These are phyloP conservation scores for Platalea minor DNA, from an alignment of 2,797 vertebrate genomes.

Conservation along the genomic window DNA sequence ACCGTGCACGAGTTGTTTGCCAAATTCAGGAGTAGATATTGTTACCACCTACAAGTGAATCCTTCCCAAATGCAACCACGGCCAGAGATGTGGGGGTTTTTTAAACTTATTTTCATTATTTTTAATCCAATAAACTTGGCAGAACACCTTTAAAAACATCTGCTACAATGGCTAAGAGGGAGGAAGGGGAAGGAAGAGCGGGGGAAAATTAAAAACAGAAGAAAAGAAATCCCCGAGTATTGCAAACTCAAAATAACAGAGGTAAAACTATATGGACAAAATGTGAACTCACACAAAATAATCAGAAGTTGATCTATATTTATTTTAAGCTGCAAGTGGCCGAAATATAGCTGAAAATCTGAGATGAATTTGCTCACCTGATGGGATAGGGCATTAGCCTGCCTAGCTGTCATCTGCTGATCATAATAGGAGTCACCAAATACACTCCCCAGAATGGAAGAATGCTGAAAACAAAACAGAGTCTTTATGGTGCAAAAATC, in stretches of 20 bases:
- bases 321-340: conserved; percentile 40
- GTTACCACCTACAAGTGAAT: neutral
- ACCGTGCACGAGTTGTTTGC: neutral
- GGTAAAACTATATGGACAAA: neutral
- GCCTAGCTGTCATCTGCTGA: conserved; percentile 93
- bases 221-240: neutral
- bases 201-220: neutral
- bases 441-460: conserved; percentile 91
- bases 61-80: neutral
- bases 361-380: conserved; percentile 84
- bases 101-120: neutral
- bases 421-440: conserved; percentile 98
- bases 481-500: conserved; percentile 34
- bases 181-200: neutral
- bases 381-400: conserved; percentile 96
- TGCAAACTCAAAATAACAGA: neutral
- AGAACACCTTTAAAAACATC: neutral
- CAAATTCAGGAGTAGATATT: neutral
- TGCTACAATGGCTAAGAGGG: neutral
- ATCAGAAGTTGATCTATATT: neutral
- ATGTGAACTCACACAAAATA: neutral
- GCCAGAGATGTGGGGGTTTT: neutral
- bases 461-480: conserved; percentile 85
- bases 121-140: neutral
- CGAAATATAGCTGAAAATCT: neutral